Percentiles rank a stretch among this genome's conserved stretches.
phyloP scores from a whole-genome alignment of 2,113 vertebrate species.

The Tenebrosternarchus preto region DNA sequence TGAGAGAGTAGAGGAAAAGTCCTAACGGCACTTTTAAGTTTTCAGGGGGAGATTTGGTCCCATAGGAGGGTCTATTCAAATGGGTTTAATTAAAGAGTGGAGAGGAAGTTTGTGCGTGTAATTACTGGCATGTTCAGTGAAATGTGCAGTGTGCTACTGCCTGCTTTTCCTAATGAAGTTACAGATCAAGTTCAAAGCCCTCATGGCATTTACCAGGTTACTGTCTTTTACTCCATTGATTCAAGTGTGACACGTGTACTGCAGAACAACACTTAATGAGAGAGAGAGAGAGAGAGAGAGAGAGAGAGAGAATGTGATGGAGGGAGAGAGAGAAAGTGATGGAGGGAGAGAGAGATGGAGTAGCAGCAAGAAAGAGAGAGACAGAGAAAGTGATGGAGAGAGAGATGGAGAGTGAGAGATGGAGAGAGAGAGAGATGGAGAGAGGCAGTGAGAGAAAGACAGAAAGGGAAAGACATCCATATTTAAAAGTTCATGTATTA shows the following conservation, averaged over 20 bases:
- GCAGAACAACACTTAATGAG: too few species aligned
- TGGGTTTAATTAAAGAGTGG: slow-evolving; percentile 42
- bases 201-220: slow-evolving; percentile 18
- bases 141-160: slow-evolving; percentile 23
- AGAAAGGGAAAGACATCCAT: not conserved
- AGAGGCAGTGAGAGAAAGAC: not conserved
- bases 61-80: slow-evolving; percentile 30
- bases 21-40: not conserved
- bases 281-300: not conserved
- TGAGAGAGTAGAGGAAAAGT: not conserved
- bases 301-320: not conserved
- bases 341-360: not conserved
- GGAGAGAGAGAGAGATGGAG: not conserved
- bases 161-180: slow-evolving; percentile 35
- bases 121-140: slow-evolving; percentile 27
- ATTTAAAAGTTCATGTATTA: too few species aligned
- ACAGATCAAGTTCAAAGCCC: slow-evolving; percentile 31
- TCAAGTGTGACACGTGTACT: slow-evolving; percentile 2
- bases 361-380: not conserved
- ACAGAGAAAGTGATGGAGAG: not conserved
- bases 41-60: not conserved
- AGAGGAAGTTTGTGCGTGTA: slow-evolving; percentile 25
- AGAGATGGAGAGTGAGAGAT: not conserved
- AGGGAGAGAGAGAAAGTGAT: not conserved
- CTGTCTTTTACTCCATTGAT: slow-evolving; percentile 26